Base-by-base conservation (phyloP, 2,888 invertebrate genomes). In the Neria commutata region DNA sequence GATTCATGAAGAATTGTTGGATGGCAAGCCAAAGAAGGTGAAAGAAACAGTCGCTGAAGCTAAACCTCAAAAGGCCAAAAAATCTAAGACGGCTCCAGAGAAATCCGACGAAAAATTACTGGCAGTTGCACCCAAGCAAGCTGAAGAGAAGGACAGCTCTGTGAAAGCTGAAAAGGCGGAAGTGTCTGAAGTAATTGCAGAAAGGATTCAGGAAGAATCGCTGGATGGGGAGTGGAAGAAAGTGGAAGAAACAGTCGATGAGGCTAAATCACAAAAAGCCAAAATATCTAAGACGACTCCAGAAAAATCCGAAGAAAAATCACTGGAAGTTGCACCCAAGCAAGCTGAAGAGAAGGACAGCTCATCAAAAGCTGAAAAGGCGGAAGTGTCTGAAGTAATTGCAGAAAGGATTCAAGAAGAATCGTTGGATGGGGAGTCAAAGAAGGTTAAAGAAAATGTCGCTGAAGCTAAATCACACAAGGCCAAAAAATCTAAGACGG, bases 321-420 rank as follows among this genome's bases (percentile, higher is more conserved):
- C 59, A 57, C 52, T 54, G 55, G 61, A 62, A 53, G 54, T 54
- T 60, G 63, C 66, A 25, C 66, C 71, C 26, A 67, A 72, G 53
- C 56, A 64, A 23, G 63, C 73, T 34, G 61, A 66, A 54, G 58
- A 56, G 29, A 24, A 53, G 10, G 68, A 61, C 56, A 51, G n/a
- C 17, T 26, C 23, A 16, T n/a, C 16, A 19, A 55, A 37, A 21
- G 1, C 21, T 3, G 21, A 5, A 11, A 42, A 24, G 29, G 11
- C 14, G 3, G 23, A 50, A 33, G 11, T 21, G 4, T 23, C 16
- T 23, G 37, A 45, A 25, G 46, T 33, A 10, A 33, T 14, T n/a
- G n/a, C n/a, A n/a, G n/a, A n/a, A n/a, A n/a, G n/a, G n/a, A n/a
- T n/a, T n/a, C n/a, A n/a, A n/a, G n/a, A n/a, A n/a, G n/a, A n/a